These are phyloP conservation scores for Lutraria lutraria DNA, from an alignment of 2,888 invertebrate genomes.

Conservation along the genomic window DNA sequence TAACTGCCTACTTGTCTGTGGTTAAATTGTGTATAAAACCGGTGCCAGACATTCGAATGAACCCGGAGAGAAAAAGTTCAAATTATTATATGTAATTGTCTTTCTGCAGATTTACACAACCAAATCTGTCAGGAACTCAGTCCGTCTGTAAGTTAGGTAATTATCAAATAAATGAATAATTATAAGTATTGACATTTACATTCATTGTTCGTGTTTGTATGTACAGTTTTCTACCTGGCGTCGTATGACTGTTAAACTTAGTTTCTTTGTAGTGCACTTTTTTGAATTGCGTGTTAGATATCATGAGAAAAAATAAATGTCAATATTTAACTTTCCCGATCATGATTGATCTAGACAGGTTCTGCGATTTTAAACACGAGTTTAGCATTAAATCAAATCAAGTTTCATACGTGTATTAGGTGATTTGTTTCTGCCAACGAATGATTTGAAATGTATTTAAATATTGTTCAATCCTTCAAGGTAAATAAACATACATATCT, in stretches of 20 bases:
- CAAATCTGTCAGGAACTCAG: no score
- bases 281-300: background rate
- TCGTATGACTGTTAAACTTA: background rate
- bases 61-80: no score
- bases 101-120: no score
- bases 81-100: no score
- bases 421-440: background rate
- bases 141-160: background rate
- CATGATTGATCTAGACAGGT: background rate
- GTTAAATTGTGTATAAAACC: no score
- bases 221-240: no score
- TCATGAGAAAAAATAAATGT: background rate
- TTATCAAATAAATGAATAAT: background rate
- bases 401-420: background rate
- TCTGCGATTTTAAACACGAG: background rate
- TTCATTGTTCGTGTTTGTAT: background rate
- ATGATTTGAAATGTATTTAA: constrained; percentile 12
- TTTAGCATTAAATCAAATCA: background rate
- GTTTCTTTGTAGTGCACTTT: background rate
- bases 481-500: background rate
- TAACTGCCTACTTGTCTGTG: no score
- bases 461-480: background rate
- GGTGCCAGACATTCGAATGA: no score
- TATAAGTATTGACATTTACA: background rate
- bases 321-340: background rate